Evolutionary conservation across 2,113 vertebrate genomes (phyloP).

Genomic region (Scomber scombrus): DNA sequence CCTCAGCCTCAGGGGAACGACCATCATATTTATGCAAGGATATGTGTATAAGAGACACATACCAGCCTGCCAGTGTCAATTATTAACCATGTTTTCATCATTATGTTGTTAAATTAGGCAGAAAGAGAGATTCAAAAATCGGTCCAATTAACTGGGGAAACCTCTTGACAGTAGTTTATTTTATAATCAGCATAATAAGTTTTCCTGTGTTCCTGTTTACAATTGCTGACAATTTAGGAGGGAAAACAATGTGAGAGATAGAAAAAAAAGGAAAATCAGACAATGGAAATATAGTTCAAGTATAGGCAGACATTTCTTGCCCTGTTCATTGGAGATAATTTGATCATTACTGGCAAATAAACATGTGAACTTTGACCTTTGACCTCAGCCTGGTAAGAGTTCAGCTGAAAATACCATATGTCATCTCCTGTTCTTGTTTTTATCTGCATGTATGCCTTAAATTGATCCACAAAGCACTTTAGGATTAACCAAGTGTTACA

Average conservation of each 20-base stretch:
- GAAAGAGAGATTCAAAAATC: conserved; percentile 56
- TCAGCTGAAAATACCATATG: conserved; percentile 9
- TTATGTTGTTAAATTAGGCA: conserved; percentile 70
- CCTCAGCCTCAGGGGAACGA: conserved; percentile 50
- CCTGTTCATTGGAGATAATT: background rate
- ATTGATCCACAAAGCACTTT: background rate
- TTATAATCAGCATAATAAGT: conserved; percentile 35
- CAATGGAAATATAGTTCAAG: conserved; percentile 6
- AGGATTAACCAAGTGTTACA: background rate
- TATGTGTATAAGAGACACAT: conserved; percentile 48
- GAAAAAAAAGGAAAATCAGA: background rate
- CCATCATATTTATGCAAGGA: conserved; percentile 40
- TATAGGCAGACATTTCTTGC: background rate
- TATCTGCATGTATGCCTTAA: background rate
- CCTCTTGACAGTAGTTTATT: conserved; percentile 57
- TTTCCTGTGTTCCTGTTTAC: conserved; percentile 27
- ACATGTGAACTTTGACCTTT: conserved; percentile 30
- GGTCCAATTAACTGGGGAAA: conserved; percentile 58
- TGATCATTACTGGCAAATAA: background rate
- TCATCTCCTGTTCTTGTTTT: background rate
- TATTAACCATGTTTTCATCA: conserved; percentile 47
- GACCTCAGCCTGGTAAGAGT: background rate
- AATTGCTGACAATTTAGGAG: background rate
- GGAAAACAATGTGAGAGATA: background rate
- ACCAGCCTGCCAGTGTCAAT: conserved; percentile 44